These are phyloP conservation scores for Reticulitermes speratus DNA, from an alignment of 1,140 invertebrate genomes.

Conservation along the genomic window DNA sequence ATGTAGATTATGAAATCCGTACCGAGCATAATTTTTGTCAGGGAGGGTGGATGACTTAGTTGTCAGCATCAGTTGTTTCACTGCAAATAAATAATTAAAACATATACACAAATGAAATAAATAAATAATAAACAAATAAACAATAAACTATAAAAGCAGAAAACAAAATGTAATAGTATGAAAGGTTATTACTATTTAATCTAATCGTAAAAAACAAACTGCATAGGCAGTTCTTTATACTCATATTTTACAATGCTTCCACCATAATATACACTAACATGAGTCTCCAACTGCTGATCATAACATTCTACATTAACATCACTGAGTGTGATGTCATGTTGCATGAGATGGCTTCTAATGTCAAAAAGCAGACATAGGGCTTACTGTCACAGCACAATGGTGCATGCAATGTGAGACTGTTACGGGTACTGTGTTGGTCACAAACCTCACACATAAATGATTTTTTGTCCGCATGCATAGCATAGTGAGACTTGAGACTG, in stretches of 20 bases:
- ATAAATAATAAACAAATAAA: neutral
- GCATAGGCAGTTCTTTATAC: too few relatives aligned
- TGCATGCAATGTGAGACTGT: neutral
- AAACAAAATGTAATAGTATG: neutral
- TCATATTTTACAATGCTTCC: too few relatives aligned
- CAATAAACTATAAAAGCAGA: neutral
- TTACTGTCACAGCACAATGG: neutral
- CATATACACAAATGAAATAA: neutral
- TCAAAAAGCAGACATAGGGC: neutral
- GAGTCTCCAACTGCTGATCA: too few relatives aligned
- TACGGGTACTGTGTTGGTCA: neutral
- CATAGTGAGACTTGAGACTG: neutral
- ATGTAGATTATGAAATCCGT: too few relatives aligned
- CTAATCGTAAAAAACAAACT: too few relatives aligned
- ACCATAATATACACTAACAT: too few relatives aligned
- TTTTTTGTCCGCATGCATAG: neutral
- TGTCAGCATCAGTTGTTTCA: neutral
- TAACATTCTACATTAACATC: neutral
- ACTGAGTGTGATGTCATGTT: neutral
- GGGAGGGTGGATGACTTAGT: neutral
- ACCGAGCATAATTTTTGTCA: neutral
- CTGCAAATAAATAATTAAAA: conserved; percentile 8
- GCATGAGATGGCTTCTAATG: neutral
- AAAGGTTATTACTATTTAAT: too few relatives aligned
- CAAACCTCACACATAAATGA: conserved; percentile 5